Conservation (phyloP, 2,888 invertebrate genomes). For the Adelphocoris suturalis region DNA sequence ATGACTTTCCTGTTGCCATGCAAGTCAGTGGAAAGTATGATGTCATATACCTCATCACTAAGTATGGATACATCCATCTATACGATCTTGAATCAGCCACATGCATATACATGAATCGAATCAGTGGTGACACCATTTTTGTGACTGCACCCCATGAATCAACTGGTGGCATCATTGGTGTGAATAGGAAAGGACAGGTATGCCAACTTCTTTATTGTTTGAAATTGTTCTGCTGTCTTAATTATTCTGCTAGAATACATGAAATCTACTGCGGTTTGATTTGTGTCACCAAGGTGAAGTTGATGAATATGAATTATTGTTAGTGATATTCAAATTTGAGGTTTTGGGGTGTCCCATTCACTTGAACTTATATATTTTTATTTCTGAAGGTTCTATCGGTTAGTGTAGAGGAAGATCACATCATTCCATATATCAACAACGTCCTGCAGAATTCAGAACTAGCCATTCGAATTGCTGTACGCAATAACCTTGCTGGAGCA, state of each 20-base stretch:
- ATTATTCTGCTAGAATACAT: too few species aligned
- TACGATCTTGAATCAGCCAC: slow-evolving; percentile 85
- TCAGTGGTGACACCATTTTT: slow-evolving; percentile 85
- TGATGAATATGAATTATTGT: too few species aligned
- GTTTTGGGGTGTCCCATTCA: too few species aligned
- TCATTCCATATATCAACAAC: slow-evolving; percentile 97
- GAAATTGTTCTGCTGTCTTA: too few species aligned
- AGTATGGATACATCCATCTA: slow-evolving; percentile 85
- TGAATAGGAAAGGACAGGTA: slow-evolving; percentile 78
- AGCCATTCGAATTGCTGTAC: slow-evolving; percentile 94
- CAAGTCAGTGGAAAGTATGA: slow-evolving; percentile 84
- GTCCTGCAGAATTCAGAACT: slow-evolving; percentile 97
- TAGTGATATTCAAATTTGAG: too few species aligned
- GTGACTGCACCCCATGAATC: slow-evolving; percentile 84
- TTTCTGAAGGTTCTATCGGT: slow-evolving; percentile 93
- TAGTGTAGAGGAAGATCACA: slow-evolving; percentile 98
- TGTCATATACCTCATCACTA: slow-evolving; percentile 84
- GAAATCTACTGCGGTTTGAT: too few species aligned
- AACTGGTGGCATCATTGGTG: slow-evolving; percentile 84
- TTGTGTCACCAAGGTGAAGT: too few species aligned
- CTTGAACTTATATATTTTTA: background rate
- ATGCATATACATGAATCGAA: slow-evolving; percentile 85
- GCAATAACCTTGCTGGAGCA: slow-evolving; percentile 97
- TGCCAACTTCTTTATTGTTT: background rate
- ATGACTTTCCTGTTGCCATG: slow-evolving; percentile 86